Evolutionary conservation across 2,797 vertebrate genomes (phyloP).

Genomic region (Bryconaethiops microstoma): DNA sequence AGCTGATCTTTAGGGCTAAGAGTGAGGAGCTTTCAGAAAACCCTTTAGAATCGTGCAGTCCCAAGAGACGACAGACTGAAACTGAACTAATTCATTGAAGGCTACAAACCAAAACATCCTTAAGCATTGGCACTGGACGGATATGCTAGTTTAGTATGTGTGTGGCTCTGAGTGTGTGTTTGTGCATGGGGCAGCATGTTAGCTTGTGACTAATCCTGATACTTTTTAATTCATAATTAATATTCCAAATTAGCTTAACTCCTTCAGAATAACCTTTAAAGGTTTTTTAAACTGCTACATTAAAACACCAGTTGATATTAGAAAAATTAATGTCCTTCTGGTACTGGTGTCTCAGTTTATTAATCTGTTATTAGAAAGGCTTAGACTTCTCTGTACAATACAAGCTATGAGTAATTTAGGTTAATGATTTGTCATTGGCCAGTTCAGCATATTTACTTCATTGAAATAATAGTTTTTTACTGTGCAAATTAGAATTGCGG

Average conservation of each 20-base stretch:
- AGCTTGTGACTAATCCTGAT: conserved; percentile 23
- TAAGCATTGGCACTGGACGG: conserved; percentile 26
- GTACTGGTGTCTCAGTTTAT: conserved; percentile 9
- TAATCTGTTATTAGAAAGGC: not conserved
- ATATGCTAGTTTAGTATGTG: conserved; percentile 10
- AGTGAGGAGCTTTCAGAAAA: conserved; percentile 23
- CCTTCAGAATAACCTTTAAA: conserved; percentile 39
- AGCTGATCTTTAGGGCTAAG: conserved; percentile 44
- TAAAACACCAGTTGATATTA: conserved; percentile 21
- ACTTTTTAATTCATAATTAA: conserved; percentile 45
- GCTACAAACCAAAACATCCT: not conserved
- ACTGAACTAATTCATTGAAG: conserved; percentile 1
- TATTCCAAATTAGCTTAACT: conserved; percentile 7
- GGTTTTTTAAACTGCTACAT: conserved; percentile 34
- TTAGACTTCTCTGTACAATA: conserved; percentile 21
- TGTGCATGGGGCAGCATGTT: conserved; percentile 7
- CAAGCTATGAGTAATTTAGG: conserved; percentile 6
- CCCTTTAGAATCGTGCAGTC: conserved; percentile 20
- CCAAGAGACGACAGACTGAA: not conserved
- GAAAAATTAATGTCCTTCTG: conserved; percentile 15
- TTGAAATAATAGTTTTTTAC: not conserved
- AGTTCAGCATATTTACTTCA: conserved; percentile 11
- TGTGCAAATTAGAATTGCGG: not conserved
- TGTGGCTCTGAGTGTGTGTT: conserved; percentile 12
- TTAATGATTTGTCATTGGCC: conserved; percentile 4